Evolutionary conservation across 1,140 invertebrate species (phyloP).

Genomic region (Caenorhabditis inopinata): DNA sequence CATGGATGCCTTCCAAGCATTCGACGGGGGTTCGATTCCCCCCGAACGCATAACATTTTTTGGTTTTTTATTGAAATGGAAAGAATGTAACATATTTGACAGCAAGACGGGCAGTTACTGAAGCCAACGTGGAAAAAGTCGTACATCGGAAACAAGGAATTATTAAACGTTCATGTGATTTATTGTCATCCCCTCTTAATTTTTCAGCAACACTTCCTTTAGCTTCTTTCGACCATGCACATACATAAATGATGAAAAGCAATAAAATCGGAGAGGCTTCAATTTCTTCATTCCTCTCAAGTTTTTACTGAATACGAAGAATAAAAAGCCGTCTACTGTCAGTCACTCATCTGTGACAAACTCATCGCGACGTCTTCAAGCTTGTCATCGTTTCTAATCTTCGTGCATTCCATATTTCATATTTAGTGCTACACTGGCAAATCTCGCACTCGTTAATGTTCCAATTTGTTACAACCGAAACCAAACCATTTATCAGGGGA

Average conservation of each 20-base stretch:
- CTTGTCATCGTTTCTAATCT: background rate
- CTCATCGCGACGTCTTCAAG: background rate
- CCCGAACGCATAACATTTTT: conserved; percentile 38
- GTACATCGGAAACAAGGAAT: no score
- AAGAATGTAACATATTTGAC: no score
- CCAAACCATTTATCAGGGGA: background rate
- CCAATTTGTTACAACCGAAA: no score
- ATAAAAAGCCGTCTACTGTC: background rate
- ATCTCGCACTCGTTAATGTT: no score
- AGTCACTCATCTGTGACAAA: conserved; percentile 29
- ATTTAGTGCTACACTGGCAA: no score
- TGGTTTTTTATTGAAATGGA: background rate
- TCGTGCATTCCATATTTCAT: background rate
- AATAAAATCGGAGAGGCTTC: conserved; percentile 31
- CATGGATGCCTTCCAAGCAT: conserved; percentile 69
- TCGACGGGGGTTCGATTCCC: conserved; percentile 68
- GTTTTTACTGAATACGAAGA: conserved; percentile 3
- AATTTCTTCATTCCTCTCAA: background rate
- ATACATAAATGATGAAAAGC: conserved; percentile 30
- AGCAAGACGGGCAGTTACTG: no score
- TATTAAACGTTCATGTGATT: background rate
- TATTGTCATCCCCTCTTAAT: background rate
- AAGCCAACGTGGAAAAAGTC: no score
- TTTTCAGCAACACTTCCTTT: background rate
- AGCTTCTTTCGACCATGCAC: background rate